phyloP scores from a whole-genome alignment of 2,888 invertebrate species.

The Aethes cnicana region DNA sequence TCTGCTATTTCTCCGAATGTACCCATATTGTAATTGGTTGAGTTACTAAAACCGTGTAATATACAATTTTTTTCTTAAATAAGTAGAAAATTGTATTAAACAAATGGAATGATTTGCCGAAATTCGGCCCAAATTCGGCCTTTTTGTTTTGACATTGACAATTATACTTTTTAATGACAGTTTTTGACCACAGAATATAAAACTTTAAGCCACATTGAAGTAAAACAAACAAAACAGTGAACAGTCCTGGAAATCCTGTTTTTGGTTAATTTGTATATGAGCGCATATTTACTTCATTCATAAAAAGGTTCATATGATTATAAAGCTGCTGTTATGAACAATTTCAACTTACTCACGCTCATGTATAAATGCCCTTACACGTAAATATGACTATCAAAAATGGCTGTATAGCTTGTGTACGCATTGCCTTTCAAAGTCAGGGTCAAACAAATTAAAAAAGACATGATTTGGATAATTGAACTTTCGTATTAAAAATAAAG shows the following conservation, averaged over 20 bases:
- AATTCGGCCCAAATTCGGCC: neutral
- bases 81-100: neutral
- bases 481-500: slow-evolving; percentile 39
- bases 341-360: too few species aligned
- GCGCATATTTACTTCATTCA: too few species aligned
- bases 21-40: slow-evolving; percentile 45
- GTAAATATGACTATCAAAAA: too few species aligned
- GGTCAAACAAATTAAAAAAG: slow-evolving; percentile 13
- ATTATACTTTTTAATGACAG: neutral
- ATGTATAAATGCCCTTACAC: too few species aligned
- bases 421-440: slow-evolving; percentile 18
- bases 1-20: slow-evolving; percentile 72
- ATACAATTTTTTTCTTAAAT: neutral
- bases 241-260: too few species aligned
- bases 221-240: too few species aligned
- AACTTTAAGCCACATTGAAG: too few species aligned
- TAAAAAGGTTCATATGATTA: too few species aligned
- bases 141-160: neutral
- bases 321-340: too few species aligned
- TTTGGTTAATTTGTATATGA: too few species aligned
- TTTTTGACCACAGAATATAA: too few species aligned
- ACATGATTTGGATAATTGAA: slow-evolving; percentile 29
- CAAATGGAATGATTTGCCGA: slow-evolving; percentile 7
- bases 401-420: too few species aligned
- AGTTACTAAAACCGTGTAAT: neutral